Conservation (phyloP, 2,113 vertebrate genomes). For the Alouatta palliata region DNA sequence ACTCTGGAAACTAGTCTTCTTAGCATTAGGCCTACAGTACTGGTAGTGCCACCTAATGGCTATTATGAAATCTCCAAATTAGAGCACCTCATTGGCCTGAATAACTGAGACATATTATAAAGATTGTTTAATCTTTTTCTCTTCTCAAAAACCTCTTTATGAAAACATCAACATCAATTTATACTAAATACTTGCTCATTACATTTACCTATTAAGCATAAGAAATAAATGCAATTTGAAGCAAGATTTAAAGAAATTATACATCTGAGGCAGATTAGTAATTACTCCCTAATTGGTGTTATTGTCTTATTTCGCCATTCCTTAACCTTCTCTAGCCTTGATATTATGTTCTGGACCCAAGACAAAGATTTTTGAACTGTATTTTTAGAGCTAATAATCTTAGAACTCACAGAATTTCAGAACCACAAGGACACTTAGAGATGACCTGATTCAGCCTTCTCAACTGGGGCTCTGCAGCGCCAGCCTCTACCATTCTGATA, state of each 20-base stretch:
- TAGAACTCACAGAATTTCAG: background rate
- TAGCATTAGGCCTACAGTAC: background rate
- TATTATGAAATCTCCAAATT: background rate
- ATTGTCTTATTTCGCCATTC: background rate
- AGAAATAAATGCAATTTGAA: background rate
- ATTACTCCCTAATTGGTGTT: background rate
- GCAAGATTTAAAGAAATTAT: conserved; percentile 38
- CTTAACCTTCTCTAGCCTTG: background rate
- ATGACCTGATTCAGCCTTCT: background rate
- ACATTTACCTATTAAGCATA: background rate
- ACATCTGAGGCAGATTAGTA: background rate
- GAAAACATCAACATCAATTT: background rate
- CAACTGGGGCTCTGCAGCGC: background rate
- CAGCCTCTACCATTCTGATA: background rate
- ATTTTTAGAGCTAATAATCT: background rate
- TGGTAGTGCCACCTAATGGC: background rate
- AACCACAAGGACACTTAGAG: background rate
- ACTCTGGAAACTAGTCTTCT: background rate
- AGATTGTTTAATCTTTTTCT: background rate
- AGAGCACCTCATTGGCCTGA: background rate
- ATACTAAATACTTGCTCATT: conserved; percentile 5
- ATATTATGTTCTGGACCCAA: background rate
- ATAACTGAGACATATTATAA: background rate
- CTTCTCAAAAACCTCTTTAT: background rate
- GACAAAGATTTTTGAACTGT: background rate